A percentile compares a stretch with the other conserved stretches of the same genome.
These are phyloP conservation scores for Gymnothorax reevesii DNA, from an alignment of 2,797 vertebrate species.

Conservation along the genomic window DNA sequence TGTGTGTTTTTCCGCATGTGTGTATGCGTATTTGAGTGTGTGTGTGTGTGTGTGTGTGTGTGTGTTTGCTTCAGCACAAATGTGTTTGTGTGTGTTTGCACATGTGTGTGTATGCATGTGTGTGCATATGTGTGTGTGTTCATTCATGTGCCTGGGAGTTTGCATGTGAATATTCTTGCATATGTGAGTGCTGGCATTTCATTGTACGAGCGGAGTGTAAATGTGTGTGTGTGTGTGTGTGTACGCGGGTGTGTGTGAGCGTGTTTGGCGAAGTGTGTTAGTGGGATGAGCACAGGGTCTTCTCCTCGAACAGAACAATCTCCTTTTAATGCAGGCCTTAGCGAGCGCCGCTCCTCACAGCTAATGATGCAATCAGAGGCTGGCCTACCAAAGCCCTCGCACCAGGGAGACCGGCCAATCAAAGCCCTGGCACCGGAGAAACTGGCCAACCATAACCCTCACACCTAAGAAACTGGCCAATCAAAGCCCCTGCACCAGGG, in stretches of 20 bases:
- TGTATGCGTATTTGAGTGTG: not conserved
- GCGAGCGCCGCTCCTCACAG: too few relatives aligned
- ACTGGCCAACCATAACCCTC: too few relatives aligned
- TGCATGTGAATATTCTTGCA: not conserved
- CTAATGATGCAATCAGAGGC: too few relatives aligned
- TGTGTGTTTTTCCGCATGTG: not conserved
- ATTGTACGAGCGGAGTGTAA: not conserved
- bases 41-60: not conserved
- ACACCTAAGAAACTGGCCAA: too few relatives aligned
- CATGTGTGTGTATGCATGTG: not conserved
- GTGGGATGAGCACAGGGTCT: constrained; percentile 71
- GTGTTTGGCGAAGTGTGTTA: not conserved
- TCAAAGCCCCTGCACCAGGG: too few relatives aligned
- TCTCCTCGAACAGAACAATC: constrained; percentile 83
- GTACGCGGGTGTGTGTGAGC: constrained; percentile 8
- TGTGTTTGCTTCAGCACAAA: not conserved
- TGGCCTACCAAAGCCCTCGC: too few relatives aligned
- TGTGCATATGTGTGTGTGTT: not conserved
- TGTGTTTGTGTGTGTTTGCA: not conserved
- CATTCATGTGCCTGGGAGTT: not conserved
- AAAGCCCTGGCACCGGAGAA: too few relatives aligned
- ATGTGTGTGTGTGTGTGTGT: constrained; percentile 16
- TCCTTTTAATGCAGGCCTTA: too few relatives aligned
- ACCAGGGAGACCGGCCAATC: too few relatives aligned
- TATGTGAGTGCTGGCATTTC: not conserved